Evolutionary conservation across 2,888 invertebrate species (phyloP), one percentile per base, ranked within the genome.

Genomic region (Cabera pusaria): DNA sequence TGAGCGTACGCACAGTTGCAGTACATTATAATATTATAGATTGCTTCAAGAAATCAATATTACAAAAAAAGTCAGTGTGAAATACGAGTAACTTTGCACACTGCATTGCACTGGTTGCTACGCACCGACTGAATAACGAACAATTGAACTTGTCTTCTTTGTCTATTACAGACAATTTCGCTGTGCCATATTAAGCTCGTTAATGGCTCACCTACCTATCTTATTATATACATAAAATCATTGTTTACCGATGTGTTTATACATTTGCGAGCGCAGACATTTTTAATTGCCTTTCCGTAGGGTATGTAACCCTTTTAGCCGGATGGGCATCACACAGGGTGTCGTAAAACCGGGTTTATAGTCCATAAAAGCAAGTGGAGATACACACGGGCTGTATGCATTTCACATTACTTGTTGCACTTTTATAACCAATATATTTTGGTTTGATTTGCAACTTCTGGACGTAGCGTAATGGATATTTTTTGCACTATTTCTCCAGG

Each of bases 401-500:
- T 77, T 82, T 75, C 76, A 72, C 72, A 77, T 46, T 85, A 87
- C 85, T 87, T 87, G 87, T 88, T 87, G 88, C 87, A 78, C 61
- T 85, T 88, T 88, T 87, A 87, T 80, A 83, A 79, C 81, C 86
- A 78, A 87, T 86, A 87, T 85, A 87, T 84, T 78, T 83, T 71
- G 73, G 72, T 83, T 83, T 86, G 87, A 87, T 87, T 87, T 87
- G 87, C 69, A 78, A 86, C 87, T 82, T 58, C 77, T 72, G 84
- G 66, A 66, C 69, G 67, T 60, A 60, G 66, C 61, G 63, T 70
- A 72, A 70, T 72, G 56, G 56, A 48, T 59, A 54, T 66, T 72
- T 76, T 73, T 73, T 52, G 14, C 2, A 56, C 4, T 14, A 3
- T 14, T 14, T 2, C 14, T 63, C 54, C 62, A 50, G 65, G 64